These are phyloP conservation scores for Drosophila quinaria DNA, from an alignment of 2,888 invertebrate species.

Conservation along the genomic window DNA sequence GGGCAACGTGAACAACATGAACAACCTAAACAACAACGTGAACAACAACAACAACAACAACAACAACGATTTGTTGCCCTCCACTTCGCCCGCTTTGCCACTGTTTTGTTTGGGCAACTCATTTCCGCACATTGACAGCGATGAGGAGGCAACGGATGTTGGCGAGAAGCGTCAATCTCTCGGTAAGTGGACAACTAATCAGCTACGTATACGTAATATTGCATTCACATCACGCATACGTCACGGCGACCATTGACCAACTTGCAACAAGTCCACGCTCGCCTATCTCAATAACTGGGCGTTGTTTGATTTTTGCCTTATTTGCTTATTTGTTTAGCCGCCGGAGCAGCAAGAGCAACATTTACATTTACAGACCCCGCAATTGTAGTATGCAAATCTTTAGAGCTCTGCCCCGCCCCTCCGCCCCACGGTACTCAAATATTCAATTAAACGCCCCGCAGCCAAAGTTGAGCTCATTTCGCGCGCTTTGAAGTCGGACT, in stretches of 20 bases:
- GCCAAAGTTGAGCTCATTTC: slow-evolving; percentile 69
- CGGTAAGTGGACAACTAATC: slow-evolving; percentile 56
- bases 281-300: slow-evolving; percentile 53
- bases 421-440: slow-evolving; percentile 47
- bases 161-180: slow-evolving; percentile 82
- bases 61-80: slow-evolving; percentile 52
- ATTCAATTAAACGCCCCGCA: slow-evolving; percentile 82
- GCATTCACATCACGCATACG: slow-evolving; percentile 72
- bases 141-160: slow-evolving; percentile 87
- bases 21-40: slow-evolving; percentile 19
- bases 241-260: slow-evolving; percentile 44
- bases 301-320: slow-evolving; percentile 45
- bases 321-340: slow-evolving; percentile 59
- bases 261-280: slow-evolving; percentile 30
- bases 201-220: slow-evolving; percentile 65
- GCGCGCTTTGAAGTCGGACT: slow-evolving; percentile 57
- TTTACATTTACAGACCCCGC: slow-evolving; percentile 28
- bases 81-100: slow-evolving; percentile 84
- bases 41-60: slow-evolving; percentile 18
- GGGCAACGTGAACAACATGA: slow-evolving; percentile 34
- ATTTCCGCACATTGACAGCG: slow-evolving; percentile 91
- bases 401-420: slow-evolving; percentile 10
- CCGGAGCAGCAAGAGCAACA: not conserved
- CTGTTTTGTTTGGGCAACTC: slow-evolving; percentile 89
- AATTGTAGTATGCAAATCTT: slow-evolving; percentile 65